phyloP scores from a whole-genome alignment of 2,113 vertebrate genomes.

The Sander vitreus region DNA sequence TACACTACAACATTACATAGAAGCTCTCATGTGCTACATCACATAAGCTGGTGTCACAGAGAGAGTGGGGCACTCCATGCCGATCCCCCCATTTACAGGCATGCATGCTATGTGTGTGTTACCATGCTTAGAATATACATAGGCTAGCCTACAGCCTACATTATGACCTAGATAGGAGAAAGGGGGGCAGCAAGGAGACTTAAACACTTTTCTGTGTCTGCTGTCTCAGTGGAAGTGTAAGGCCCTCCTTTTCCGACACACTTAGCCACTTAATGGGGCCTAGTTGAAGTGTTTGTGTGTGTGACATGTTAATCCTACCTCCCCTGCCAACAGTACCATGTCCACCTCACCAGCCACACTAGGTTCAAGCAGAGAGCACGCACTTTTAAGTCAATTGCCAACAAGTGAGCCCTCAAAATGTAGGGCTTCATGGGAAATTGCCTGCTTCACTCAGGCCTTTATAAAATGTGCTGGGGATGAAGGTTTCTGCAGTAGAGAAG shows the following conservation, averaged over 20 bases:
- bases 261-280: slow-evolving; percentile 48
- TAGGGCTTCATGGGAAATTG: slow-evolving; percentile 31
- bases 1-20: slow-evolving; percentile 1
- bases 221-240: slow-evolving; percentile 53
- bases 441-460: slow-evolving; percentile 17
- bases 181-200: slow-evolving; percentile 62
- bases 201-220: slow-evolving; percentile 71
- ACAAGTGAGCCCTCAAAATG: slow-evolving; percentile 19
- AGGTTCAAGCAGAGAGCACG: slow-evolving; percentile 10
- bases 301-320: slow-evolving; percentile 37
- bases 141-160: slow-evolving; percentile 65
- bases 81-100: slow-evolving; percentile 22
- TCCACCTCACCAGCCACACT: slow-evolving; percentile 37
- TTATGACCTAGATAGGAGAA: slow-evolving; percentile 77
- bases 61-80: background rate
- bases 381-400: slow-evolving; percentile 34
- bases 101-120: slow-evolving; percentile 11
- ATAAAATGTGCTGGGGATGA: slow-evolving; percentile 15
- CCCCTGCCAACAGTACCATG: slow-evolving; percentile 12
- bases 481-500: background rate
- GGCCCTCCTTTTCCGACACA: slow-evolving; percentile 55
- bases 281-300: slow-evolving; percentile 26
- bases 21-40: background rate
- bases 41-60: slow-evolving; percentile 8
- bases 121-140: slow-evolving; percentile 49